Base-by-base conservation (phyloP, 2,113 vertebrate species). In the Percina caprodes region DNA sequence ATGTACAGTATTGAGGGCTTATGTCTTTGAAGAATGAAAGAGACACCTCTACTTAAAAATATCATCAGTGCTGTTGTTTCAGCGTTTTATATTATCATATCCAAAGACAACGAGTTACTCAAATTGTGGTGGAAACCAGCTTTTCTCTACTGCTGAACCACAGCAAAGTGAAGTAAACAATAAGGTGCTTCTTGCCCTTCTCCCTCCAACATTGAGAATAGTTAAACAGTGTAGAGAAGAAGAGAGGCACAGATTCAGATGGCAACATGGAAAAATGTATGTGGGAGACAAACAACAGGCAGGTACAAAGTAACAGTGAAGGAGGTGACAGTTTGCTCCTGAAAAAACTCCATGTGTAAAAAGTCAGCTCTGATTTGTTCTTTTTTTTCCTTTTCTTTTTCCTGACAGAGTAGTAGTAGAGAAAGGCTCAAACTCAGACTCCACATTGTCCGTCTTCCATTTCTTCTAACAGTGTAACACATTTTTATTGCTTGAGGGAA, bases 251-350 rank as follows among this genome's bases (percentile, higher is more conserved):
- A 48, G 68, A 77, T 71, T 84, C 67, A 76, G 69, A 85, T 9
- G 23, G 67, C 16, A 86, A 86, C 58, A 74, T 48, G 46, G 45
- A 54, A 56, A 74, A 73, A 69, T 71, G 45, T 72, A 80, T 81
- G 78, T 86, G 68, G 56, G 80, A 86, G 82, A 78, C 46, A 82
- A 85, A 84, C 71, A 76, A 83, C 55, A 76, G 69, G 61, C 42
- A 72, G 76, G 69, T 75, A 86, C 69, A 81, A 79, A 74, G 54
- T 54, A 51, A 15, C n/a, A 0, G 67, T 80, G 75, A 80, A 87
- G 84, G 63, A 73, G 75, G 67, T 79, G 77, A 87, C 68, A 77
- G 79, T 86, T 86, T 86, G 68, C 45, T 63, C 23, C 69, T n/a
- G 56, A 60, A 45, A 74, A 83, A 80, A 65, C 77, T 76, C 49